Conservation (phyloP, 2,797 vertebrate genomes). For the Anableps anableps region DNA sequence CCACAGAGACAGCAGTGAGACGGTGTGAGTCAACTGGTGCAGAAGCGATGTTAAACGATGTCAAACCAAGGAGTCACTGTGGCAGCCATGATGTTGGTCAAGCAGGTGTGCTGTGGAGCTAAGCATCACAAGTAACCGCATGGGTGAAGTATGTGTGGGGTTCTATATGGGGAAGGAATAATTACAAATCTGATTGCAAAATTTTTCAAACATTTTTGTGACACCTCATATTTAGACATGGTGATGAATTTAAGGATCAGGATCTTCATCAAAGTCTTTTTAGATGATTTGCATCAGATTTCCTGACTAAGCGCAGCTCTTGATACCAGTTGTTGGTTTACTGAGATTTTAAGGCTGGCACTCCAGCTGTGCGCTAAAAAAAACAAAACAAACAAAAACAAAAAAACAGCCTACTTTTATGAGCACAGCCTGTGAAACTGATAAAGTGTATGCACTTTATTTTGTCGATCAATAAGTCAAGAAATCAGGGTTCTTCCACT, state of each 20-base stretch:
- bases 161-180: conserved; percentile 7
- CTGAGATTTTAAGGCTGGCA: not conserved
- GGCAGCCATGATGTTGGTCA: conserved; percentile 65
- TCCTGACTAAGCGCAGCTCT: not conserved
- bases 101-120: conserved; percentile 58
- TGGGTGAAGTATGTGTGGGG: conserved; percentile 46
- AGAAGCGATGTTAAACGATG: conserved; percentile 45
- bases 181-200: not conserved
- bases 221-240: not conserved
- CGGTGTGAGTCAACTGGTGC: conserved; percentile 47
- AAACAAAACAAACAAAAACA: not conserved
- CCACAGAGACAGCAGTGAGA: conserved; percentile 41
- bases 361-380: not conserved
- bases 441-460: not conserved
- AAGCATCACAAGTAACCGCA: conserved; percentile 48
- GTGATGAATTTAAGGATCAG: too few relatives aligned
- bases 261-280: too few relatives aligned
- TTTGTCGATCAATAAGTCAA: not conserved
- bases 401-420: not conserved
- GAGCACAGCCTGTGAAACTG: not conserved
- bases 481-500: not conserved
- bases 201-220: not conserved
- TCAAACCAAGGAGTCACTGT: conserved; percentile 48
- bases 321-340: not conserved
- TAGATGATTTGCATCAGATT: not conserved